Evolutionary conservation across 2,797 vertebrate species (phyloP), one percentile per base, ranked within the genome.

Genomic region (Periophthalmus magnuspinnatus): DNA sequence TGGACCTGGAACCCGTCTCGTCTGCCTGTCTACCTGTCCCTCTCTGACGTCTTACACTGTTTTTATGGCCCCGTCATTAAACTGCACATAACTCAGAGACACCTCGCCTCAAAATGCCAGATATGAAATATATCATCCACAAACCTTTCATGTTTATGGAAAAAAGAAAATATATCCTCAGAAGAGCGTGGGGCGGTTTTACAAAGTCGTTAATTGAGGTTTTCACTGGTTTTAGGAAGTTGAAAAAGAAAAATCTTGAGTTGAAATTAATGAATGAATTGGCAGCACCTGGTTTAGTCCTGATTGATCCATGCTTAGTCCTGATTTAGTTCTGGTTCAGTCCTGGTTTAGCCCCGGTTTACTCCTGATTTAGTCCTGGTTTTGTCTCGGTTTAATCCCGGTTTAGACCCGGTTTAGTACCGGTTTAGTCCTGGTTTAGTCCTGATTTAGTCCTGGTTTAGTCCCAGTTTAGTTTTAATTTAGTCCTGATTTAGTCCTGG

Each of bases 41-140:
- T 72, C 67, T 58, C 64, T 68, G 65, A 79, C 75, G 75, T 80
- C 75, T 84, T 68, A 76, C 69, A 69, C 68, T 85, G 68, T 71
- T 80, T 83, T 84, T 74, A 82, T 83, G 79, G 76, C 70, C 2
- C 47, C 61, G 56, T 84, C 71, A 79, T 89, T 91, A 81, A 32
- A 13, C 65, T 67, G 61, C 72, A 61, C 67, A 76, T 86, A 83
- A 87, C 86, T 84, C 82, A 76, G 22, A 79, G 73, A 72, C 75
- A 71, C 59, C 67, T 76, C 62, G 76, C 77, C 56, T 68, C 71
- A 81, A 84, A 50, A 45, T 68, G 65, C 41, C 67, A 60, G 58
- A 66, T 54, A 59, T 36, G 65, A 63, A 61, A 45, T 68, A 79
- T 82, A 85, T 78, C 36, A 77, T 84, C 85, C 78, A 69, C 60